Evolutionary conservation across 2,113 vertebrate species (phyloP), one percentile per base, ranked within the genome.

Genomic region (Cheilinus undulatus): DNA sequence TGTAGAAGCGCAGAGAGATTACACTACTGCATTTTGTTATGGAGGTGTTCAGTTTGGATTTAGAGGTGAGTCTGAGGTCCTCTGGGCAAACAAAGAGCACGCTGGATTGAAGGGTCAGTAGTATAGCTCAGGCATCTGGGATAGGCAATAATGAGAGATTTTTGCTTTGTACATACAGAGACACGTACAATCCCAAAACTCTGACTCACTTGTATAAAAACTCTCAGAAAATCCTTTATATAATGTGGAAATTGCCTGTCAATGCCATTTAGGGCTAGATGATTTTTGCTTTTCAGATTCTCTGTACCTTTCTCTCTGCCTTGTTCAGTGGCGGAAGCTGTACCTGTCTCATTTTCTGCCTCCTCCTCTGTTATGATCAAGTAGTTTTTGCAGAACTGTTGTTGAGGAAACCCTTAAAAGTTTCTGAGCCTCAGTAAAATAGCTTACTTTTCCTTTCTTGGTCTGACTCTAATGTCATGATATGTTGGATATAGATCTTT

Each of bases 1-100:
- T 82, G 58, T 53, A 52, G 62, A 51, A 65, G 48, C 48, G 59
- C 48, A 69, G 51, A 75, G 20, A 74, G 76, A 78, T 88, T 89
- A 85, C 26, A 68, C 51, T 24, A 45, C 62, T 78, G 74, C 50
- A 58, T 78, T 71, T 82, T 32, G 22, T 14, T 60, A n/a, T 20
- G 63, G 49, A 50, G 38, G 36, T 65, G 72, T 52, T 76, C 69
- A 51, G 53, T 71, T 68, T 76, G 64, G 65, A 86, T 66, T 80
- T 49, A 68, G 30, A 72, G 77, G 74, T 81, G 80, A 76, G 70
- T 42, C 43, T 9, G 49, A 77, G 70, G 73, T 69, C 82, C 7
- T 4, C 24, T 56, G 60, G 74, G 72, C 54, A 83, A 83, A 83
- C 60, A 66, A 49, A 81, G 51, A 59, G 30, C 23, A 26, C 3